phyloP scores from a whole-genome alignment of 2,113 vertebrate species.

The Ornithorhynchus anatinus region DNA sequence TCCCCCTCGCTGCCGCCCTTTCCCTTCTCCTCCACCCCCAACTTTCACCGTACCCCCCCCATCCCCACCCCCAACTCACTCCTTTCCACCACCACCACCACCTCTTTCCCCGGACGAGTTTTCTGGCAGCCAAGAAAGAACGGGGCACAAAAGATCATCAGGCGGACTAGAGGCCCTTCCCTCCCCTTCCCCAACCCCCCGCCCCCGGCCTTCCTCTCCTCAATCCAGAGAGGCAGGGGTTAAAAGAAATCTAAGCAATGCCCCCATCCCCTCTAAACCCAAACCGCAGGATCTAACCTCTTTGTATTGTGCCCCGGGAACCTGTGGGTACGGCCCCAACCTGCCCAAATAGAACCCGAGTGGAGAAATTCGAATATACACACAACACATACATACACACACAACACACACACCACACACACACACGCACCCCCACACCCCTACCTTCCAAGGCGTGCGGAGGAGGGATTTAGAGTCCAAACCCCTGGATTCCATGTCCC shows the following conservation, averaged over 20 bases:
- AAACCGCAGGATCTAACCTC: background rate
- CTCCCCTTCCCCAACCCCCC: constrained; percentile 14
- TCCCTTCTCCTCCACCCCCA: too few species aligned
- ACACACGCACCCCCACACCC: background rate
- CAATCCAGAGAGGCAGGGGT: constrained; percentile 23
- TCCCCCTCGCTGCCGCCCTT: too few species aligned
- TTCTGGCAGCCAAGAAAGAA: constrained; percentile 45
- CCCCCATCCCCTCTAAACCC: background rate
- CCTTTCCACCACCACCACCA: too few species aligned
- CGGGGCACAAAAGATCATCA: constrained; percentile 32
- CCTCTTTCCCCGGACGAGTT: constrained; percentile 44
- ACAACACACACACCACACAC: background rate
- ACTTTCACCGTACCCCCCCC: too few species aligned
- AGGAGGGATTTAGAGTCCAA: background rate
- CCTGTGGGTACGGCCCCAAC: too few species aligned
- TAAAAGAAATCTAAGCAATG: constrained; percentile 30
- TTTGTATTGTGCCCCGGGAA: background rate
- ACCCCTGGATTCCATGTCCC: background rate
- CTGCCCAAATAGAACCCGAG: too few species aligned
- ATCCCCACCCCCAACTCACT: too few species aligned
- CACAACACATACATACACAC: constrained; percentile 9
- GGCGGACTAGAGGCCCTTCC: constrained; percentile 16
- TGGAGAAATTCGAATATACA: too few species aligned
- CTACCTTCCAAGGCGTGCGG: background rate
- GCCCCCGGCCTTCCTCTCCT: constrained; percentile 57